These are phyloP conservation scores for Gerris lacustris DNA, from an alignment of 2,888 invertebrate species.

Conservation along the genomic window DNA sequence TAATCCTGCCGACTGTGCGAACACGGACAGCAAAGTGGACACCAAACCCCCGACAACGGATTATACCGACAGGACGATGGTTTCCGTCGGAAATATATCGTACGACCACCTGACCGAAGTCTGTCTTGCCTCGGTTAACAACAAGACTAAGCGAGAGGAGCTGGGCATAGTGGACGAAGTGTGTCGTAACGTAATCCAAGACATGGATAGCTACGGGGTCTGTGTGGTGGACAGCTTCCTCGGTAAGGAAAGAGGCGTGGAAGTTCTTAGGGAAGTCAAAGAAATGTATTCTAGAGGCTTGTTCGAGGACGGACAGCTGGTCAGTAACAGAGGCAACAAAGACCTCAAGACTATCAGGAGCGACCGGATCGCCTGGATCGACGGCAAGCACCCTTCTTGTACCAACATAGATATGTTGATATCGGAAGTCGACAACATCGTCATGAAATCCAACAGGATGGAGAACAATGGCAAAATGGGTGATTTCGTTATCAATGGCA, in stretches of 20 bases:
- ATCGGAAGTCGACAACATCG: conserved; percentile 65
- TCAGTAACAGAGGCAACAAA: conserved; percentile 54
- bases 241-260: conserved; percentile 60
- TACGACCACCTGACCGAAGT: conserved; percentile 29
- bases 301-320: conserved; percentile 70
- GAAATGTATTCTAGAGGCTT: conserved; percentile 37
- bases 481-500: conserved; percentile 72
- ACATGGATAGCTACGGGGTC: conserved; percentile 78
- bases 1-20: conserved; percentile 33
- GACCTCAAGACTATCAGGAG: conserved; percentile 70
- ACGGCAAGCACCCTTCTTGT: conserved; percentile 71
- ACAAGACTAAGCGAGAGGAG: conserved; percentile 33
- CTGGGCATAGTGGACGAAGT: conserved; percentile 38
- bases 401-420: conserved; percentile 68
- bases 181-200: conserved; percentile 61
- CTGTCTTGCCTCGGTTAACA: conserved; percentile 43
- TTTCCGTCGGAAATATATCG: conserved; percentile 1
- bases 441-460: conserved; percentile 72
- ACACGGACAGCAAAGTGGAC: neutral
- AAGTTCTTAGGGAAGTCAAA: conserved; percentile 62
- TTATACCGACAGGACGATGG: conserved; percentile 31
- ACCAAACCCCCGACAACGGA: conserved; percentile 31
- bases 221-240: conserved; percentile 87
- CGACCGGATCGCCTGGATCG: conserved; percentile 87
- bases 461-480: conserved; percentile 70